These are phyloP conservation scores for Donacobius atricapilla DNA, from an alignment of 2,113 vertebrate genomes.

Conservation along the genomic window DNA sequence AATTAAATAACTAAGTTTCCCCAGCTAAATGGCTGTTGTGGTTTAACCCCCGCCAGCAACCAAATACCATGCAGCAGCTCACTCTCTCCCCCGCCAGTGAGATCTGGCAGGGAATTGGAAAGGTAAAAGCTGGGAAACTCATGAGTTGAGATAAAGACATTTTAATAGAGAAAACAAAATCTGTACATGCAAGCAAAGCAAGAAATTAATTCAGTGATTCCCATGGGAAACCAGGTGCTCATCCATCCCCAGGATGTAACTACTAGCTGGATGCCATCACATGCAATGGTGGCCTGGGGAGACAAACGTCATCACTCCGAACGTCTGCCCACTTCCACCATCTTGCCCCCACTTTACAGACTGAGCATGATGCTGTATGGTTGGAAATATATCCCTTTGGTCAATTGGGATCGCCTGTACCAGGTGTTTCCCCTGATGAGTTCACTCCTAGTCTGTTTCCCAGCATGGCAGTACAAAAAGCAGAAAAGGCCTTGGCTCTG, in stretches of 20 bases:
- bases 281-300: fast-evolving
- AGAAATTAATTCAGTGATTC: background rate
- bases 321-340: fast-evolving
- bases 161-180: background rate
- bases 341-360: background rate
- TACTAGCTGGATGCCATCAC: background rate
- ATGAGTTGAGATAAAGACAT: background rate
- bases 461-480: background rate
- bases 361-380: background rate
- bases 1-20: background rate
- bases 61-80: background rate
- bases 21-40: background rate
- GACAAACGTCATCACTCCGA: fast-evolving
- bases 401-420: background rate
- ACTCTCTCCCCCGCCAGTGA: background rate
- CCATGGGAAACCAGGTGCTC: background rate
- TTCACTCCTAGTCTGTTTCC: background rate
- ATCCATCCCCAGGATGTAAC: background rate
- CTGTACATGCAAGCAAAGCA: background rate
- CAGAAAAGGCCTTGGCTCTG: background rate
- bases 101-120: background rate
- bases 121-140: background rate
- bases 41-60: background rate
- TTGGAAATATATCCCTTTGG: background rate
- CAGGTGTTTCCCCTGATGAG: background rate